A percentile compares a stretch with the other conserved stretches of the same genome.
These are phyloP conservation scores for Anas platyrhynchos DNA, from an alignment of 2,113 vertebrate species.

Conservation along the genomic window DNA sequence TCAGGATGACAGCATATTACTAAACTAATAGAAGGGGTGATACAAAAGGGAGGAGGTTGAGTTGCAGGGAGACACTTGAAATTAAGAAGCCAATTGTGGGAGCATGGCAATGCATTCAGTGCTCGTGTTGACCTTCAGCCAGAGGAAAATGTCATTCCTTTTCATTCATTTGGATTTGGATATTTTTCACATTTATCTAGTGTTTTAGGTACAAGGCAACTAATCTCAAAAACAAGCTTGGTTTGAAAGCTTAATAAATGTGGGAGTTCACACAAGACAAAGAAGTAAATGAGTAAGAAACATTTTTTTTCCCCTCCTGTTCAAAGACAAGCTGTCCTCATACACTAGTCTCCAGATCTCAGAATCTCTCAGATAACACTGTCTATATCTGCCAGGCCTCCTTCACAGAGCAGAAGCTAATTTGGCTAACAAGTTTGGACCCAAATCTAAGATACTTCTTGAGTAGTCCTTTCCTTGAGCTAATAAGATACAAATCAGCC, in stretches of 20 bases:
- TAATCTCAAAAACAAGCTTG: neutral
- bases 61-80: neutral
- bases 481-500: neutral
- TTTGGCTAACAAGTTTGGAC: neutral
- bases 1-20: constrained; percentile 48
- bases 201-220: neutral
- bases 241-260: constrained; percentile 7
- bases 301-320: neutral
- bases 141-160: neutral
- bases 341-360: neutral
- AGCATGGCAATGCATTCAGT: neutral
- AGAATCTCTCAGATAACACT: neutral
- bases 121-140: neutral
- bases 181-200: neutral
- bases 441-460: neutral
- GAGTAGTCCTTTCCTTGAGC: neutral
- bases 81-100: neutral
- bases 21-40: constrained; percentile 33
- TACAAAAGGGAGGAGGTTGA: constrained; percentile 2
- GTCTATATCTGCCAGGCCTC: neutral
- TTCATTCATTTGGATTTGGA: neutral
- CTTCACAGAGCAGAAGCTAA: neutral
- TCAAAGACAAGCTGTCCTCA: neutral
- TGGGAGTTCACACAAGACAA: neutral
- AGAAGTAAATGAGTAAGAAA: neutral